phyloP scores from a whole-genome alignment of 2,888 invertebrate species.

The Eurytoma californica region DNA sequence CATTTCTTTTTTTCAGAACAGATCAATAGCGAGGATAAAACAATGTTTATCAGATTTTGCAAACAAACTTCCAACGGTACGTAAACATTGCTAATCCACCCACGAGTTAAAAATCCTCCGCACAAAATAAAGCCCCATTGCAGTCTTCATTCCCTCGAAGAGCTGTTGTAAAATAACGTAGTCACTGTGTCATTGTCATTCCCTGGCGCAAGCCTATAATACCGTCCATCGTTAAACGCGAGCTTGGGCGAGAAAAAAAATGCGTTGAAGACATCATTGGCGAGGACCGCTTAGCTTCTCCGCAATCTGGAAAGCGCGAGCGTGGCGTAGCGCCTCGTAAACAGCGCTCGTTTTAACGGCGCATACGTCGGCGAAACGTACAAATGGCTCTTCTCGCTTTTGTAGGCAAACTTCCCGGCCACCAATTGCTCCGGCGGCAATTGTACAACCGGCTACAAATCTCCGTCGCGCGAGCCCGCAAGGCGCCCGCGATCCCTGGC shows the following conservation, averaged over 20 bases:
- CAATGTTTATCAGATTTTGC: constrained; percentile 66
- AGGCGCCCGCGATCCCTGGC: neutral
- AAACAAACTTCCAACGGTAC: constrained; percentile 64
- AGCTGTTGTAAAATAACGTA: too few species aligned
- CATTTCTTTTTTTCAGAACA: constrained; percentile 34
- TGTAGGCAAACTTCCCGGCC: neutral
- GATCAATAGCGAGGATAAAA: constrained; percentile 25
- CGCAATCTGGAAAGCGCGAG: too few species aligned
- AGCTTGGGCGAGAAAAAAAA: neutral
- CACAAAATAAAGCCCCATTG: too few species aligned
- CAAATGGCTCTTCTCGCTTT: neutral
- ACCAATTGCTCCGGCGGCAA: constrained; percentile 1
- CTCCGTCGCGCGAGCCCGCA: neutral
- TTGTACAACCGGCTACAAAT: constrained; percentile 27
- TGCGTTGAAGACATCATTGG: neutral
- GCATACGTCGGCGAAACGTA: neutral
- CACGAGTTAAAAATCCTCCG: too few species aligned
- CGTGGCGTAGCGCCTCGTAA: neutral
- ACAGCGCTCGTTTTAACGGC: constrained; percentile 13
- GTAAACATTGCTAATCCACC: constrained; percentile 35
- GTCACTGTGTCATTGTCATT: too few species aligned
- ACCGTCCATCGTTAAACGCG: too few species aligned
- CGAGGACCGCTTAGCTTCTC: neutral
- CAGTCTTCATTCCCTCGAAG: too few species aligned
- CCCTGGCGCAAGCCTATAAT: too few species aligned